A percentile compares a stretch with the other conserved stretches of the same genome.
These are phyloP conservation scores for Apamea crenata DNA, from an alignment of 2,888 invertebrate species.

Conservation along the genomic window DNA sequence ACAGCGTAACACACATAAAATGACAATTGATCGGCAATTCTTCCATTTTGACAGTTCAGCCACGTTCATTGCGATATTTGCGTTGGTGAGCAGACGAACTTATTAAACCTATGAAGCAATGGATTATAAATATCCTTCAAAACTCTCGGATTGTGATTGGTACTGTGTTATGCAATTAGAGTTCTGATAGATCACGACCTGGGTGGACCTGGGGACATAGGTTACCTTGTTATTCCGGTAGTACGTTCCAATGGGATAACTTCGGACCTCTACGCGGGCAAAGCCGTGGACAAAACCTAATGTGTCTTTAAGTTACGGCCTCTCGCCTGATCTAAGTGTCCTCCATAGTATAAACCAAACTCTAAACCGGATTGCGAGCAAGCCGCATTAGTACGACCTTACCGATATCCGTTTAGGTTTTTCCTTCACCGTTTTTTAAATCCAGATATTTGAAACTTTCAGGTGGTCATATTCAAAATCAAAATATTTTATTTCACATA, in stretches of 20 bases:
- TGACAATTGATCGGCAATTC: no score
- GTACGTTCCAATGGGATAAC: neutral
- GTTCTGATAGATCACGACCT: neutral
- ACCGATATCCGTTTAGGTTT: constrained; percentile 18
- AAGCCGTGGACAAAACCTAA: neutral
- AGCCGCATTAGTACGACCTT: constrained; percentile 24
- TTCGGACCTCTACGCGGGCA: neutral
- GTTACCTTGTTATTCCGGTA: neutral
- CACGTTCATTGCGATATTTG: no score
- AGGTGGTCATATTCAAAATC: no score
- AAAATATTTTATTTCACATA: no score
- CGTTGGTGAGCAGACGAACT: no score
- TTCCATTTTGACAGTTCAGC: no score
- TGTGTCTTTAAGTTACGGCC: neutral
- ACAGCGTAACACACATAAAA: no score
- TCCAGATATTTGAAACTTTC: neutral
- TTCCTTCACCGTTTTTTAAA: neutral
- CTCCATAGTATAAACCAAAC: constrained; percentile 23
- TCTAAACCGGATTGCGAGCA: constrained; percentile 45
- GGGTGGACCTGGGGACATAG: neutral
- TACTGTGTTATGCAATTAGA: no score
- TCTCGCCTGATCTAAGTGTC: constrained; percentile 44
- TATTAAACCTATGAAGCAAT: no score
- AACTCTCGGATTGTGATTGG: no score
- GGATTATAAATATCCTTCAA: no score